Conservation (phyloP, 2,113 vertebrate genomes). For the Zosterops japonicus region DNA sequence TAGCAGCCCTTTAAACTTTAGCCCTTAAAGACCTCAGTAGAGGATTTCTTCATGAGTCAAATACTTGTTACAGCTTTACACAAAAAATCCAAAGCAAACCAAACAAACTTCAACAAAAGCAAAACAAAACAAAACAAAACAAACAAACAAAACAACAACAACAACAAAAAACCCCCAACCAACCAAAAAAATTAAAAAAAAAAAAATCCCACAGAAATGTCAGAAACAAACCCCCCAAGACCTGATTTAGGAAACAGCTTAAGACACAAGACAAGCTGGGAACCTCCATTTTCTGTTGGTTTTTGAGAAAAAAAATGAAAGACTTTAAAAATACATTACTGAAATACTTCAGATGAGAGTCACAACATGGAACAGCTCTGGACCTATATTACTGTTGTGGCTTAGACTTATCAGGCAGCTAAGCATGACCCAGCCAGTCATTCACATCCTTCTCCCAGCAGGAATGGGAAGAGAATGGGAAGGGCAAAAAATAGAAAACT, state of each 20-base stretch:
- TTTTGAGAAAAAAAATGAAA: neutral
- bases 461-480: neutral
- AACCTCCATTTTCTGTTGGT: neutral
- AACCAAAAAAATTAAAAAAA: no score
- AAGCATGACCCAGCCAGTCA: neutral
- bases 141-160: no score
- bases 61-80: neutral
- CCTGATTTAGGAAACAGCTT: neutral
- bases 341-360: neutral
- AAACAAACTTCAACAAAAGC: neutral
- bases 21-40: neutral
- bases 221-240: neutral
- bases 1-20: neutral
- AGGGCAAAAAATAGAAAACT: neutral
- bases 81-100: neutral
- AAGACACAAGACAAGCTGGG: neutral
- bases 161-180: no score
- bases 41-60: neutral
- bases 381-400: neutral
- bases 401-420: neutral
- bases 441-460: rapidly evolving
- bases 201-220: neutral
- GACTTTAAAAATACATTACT: neutral
- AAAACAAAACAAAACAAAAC: neutral
- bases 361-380: neutral